Percentiles rank a stretch among this genome's conserved stretches.
Conservation (phyloP, 2,797 vertebrate species). For the Hemibagrus guttatus region DNA sequence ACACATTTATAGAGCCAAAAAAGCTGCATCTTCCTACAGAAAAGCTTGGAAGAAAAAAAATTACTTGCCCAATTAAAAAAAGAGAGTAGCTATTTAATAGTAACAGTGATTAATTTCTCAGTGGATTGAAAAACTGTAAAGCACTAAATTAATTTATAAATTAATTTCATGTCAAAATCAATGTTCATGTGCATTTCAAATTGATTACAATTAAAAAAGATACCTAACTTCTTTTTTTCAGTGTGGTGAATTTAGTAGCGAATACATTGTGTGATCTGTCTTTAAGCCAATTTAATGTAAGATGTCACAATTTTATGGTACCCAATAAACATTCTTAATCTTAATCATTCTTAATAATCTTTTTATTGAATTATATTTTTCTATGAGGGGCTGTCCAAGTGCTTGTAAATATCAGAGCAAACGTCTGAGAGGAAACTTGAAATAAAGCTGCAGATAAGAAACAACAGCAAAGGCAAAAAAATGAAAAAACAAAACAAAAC, state of each 20-base stretch:
- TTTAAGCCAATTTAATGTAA: neutral
- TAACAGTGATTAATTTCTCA: neutral
- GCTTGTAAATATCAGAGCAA: neutral
- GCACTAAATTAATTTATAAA: neutral
- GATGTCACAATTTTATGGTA: neutral
- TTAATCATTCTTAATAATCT: too few species aligned
- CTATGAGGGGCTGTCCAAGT: neutral
- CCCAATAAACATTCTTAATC: too few species aligned
- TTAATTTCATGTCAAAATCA: too few species aligned
- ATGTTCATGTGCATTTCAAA: neutral
- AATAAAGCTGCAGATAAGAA: neutral
- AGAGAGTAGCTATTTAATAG: neutral
- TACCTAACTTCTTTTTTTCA: neutral
- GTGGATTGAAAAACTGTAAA: neutral
- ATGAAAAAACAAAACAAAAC: too few species aligned
- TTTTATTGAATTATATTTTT: neutral
- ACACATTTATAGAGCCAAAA: neutral
- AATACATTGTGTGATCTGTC: neutral
- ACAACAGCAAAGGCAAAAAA: neutral
- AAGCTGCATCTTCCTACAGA: neutral
- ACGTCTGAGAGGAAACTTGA: neutral
- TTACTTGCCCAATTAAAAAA: neutral
- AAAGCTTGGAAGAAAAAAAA: neutral
- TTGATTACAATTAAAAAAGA: neutral
- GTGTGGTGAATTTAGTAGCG: neutral